Evolutionary conservation across 2,888 invertebrate genomes (phyloP), one percentile per base, ranked within the genome.

Genomic region (Mesorhabditis belari): DNA sequence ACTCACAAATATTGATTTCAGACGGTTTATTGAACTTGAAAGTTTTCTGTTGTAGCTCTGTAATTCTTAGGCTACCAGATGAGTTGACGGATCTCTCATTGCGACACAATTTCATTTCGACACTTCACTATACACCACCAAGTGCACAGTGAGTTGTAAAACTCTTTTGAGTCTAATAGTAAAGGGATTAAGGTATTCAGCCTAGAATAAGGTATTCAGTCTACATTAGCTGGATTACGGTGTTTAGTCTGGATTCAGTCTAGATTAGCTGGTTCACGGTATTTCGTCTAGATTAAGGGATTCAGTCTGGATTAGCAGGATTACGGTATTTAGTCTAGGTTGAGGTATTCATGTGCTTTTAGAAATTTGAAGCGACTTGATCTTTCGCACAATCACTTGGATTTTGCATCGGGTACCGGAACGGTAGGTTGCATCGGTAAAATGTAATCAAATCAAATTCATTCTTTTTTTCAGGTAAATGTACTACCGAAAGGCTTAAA

Each of bases 71-170:
- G 59, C 65, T 73, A 29, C 73, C 73, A 0, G 69, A 71, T 24
- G 67, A 67, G 26, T 58, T 73, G 23, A 71, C 70, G 3, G 73
- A 73, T 49, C 62, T 73, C 4, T 73, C 73, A 0, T 62, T 73
- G 24, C 67, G 73, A 24, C 64, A 67, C 29, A 73, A 73, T 50
- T 57, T 57, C 3, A 61, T 73, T 27, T 67, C 66, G 9, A 73
- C 65, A 1, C 62, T 71, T 23, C 68, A 73, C 44, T 73, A 65
- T 50, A 63, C 65, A 29, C 64, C 65, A 0, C 61, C 62, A 9
- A 69, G 69, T 55, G 71, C 69, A 3, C 58, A 63, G 67, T 67
- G 28, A 29, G 58, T 5, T 27, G n/a, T 50, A 21, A 9, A 2
- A 51, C 19, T 44, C n/a, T 55, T 25, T 12, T 4, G 19, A 54